Evolutionary conservation across 2,888 invertebrate genomes (phyloP), one percentile per base, ranked within the genome.

Genomic region (Macropis europaea): DNA sequence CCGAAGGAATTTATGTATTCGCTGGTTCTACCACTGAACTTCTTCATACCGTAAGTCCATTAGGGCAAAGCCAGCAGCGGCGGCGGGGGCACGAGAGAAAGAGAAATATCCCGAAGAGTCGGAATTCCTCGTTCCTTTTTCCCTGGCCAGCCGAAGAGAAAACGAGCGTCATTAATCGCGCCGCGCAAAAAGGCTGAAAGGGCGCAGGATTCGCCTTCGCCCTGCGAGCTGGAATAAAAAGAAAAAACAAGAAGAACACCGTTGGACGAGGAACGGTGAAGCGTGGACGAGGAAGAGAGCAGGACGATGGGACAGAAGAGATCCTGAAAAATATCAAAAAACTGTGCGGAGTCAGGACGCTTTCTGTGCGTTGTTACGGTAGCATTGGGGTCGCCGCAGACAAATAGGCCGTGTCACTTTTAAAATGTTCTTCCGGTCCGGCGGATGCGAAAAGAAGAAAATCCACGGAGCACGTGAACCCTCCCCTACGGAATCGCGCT

Each of bases 121-220:
- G 11, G 24, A 34, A 22, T 43, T 30, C 11, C 19, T 22, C 48
- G 30, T 47, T 48, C 38, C 59, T 42, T 45, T 52, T 53, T 40
- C 36, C 22, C 61, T 11, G 38, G 36, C 66, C 61, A 66, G 69
- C 68, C 71, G 38, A 59, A 61, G 67, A 60, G 77, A 70, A 77
- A 80, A 75, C 67, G 81, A 79, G 81, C 64, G 36, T 75, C 77
- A 77, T 79, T 77, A 79, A 79, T 79, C 77, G 76, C 67, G 17
- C 19, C 53, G 32, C 28, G 30, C 48, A 60, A 57, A 69, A 67
- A 30, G 54, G 30, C 17, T 11, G 47, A 42, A 57, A 67, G 57
- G 60, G 47, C 61, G 22, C 36, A 34, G 57, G 28, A n/a, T 60
- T 71, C 42, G 64, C 47, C 72, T 59, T 48, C 42, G 19, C 36